A percentile compares a stretch with the other conserved stretches of the same genome.
phyloP scores from a whole-genome alignment of 1,140 invertebrate species.

The Leptinotarsa texana region DNA sequence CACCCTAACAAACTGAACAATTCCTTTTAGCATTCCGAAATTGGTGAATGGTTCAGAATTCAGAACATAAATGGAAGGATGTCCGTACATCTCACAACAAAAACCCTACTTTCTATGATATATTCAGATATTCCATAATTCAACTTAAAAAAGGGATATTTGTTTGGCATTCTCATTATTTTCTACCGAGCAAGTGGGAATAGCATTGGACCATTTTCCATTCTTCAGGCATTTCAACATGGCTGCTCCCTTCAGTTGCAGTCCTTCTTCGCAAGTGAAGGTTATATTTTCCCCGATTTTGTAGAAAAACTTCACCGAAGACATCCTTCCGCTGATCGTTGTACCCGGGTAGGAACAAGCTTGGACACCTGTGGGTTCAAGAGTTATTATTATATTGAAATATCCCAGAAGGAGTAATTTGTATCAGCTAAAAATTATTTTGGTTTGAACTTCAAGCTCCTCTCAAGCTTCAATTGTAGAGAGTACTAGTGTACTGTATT shows the following conservation, averaged over 20 bases:
- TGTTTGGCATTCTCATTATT: constrained; percentile 11
- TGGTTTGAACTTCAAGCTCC: no score
- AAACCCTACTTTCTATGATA: background rate
- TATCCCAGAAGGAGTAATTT: no score
- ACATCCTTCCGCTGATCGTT: constrained; percentile 81
- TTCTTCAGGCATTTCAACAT: constrained; percentile 77
- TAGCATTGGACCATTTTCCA: constrained; percentile 83
- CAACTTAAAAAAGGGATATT: background rate
- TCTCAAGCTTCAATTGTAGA: no score
- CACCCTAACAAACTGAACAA: no score
- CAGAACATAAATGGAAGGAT: no score
- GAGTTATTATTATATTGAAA: no score
- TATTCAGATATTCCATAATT: background rate
- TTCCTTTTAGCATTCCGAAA: no score
- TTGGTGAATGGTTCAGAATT: no score
- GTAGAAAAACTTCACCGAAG: constrained; percentile 84
- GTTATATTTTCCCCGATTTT: constrained; percentile 82
- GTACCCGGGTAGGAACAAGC: constrained; percentile 85
- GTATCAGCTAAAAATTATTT: no score
- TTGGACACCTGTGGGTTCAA: constrained; percentile 65
- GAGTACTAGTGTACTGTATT: no score
- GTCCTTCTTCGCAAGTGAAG: constrained; percentile 80
- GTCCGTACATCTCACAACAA: background rate
- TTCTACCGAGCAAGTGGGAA: constrained; percentile 68
- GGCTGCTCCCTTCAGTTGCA: constrained; percentile 72